These are phyloP conservation scores for Seriola quinqueradiata DNA, from an alignment of 2,113 vertebrate species.

Conservation along the genomic window DNA sequence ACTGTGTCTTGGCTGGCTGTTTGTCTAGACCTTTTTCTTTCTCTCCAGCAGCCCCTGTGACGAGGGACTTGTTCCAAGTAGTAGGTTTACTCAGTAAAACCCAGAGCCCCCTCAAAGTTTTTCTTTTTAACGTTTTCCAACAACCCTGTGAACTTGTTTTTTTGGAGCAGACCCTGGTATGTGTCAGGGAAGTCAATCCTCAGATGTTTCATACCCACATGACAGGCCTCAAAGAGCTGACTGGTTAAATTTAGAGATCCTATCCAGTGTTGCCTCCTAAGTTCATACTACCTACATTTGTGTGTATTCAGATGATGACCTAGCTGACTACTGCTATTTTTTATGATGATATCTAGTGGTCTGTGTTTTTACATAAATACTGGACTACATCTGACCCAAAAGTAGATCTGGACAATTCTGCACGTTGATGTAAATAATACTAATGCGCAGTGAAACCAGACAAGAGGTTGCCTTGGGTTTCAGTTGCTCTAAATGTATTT, in stretches of 20 bases:
- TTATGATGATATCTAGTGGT: background rate
- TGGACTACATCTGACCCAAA: background rate
- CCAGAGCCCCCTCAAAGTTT: background rate
- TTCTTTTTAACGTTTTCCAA: background rate
- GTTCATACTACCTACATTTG: slow-evolving; percentile 17
- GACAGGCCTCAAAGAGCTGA: slow-evolving; percentile 72
- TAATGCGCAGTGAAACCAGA: background rate
- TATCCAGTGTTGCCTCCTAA: slow-evolving; percentile 45
- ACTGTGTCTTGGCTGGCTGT: background rate
- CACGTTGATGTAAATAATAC: background rate
- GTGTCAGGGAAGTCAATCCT: slow-evolving; percentile 58
- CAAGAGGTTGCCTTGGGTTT: background rate
- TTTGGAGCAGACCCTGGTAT: slow-evolving; percentile 20
- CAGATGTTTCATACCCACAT: slow-evolving; percentile 74
- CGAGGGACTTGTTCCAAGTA: background rate
- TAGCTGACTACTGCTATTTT: slow-evolving; percentile 1
- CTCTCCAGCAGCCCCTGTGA: background rate
- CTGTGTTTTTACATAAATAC: slow-evolving; percentile 47
- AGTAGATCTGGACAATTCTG: background rate
- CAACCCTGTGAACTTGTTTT: background rate
- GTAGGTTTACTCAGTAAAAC: background rate
- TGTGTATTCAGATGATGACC: slow-evolving; percentile 34
- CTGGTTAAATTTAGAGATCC: slow-evolving; percentile 80
- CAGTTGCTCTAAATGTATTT: background rate
- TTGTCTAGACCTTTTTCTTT: background rate